Base-by-base conservation (phyloP, 1,140 invertebrate genomes). In the Meteorus sp. region DNA sequence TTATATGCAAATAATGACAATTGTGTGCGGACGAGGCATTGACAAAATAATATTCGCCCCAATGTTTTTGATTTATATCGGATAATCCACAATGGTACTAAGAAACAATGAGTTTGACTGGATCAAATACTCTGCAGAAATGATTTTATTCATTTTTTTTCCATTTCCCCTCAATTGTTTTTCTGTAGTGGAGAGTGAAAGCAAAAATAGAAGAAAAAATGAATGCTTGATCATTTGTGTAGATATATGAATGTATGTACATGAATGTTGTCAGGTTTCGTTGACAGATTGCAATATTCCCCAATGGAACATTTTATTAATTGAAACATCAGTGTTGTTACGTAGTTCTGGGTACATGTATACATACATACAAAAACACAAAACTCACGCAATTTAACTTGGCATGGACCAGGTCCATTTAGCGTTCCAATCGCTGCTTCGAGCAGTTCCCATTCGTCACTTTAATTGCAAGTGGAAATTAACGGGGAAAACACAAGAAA, bases 371-470 rank as follows among this genome's bases (percentile, higher is more conserved):
- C 8, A 20, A 52, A 52, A 52, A 52, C 50, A 35, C 31, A 13
- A 22, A 52, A 35, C 50, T 35, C 31, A 15, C 19, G 50, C 31
- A 52, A 37, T 52, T 52, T 52, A 52, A 52, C 50, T 52, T 52
- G 31, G 50, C 19, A 52, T 52, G 31, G 9, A 37, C 15, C 17
- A 23, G 50, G 31, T 52, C 27, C 33, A 52, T 52, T 52, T 37
- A 27, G 27, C 22, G 50, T 35, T 37, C 17, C 31, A 52, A 52
- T 52, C 31, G 31, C 1, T 52, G 50, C 27, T 52, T 52, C 33
- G 15, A 52, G 29, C 31, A 37, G 31, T 52, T 52, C 50, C 37
- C 50, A 52, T 52, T 52, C 50, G 50, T 37, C 50, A 52, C 50
- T 52, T 52, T 52, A 35, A 52, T 52, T 52, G 33, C 50, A 22